Evolutionary conservation across 2,797 vertebrate genomes (phyloP).

Genomic region (Heterohyrax brucei): DNA sequence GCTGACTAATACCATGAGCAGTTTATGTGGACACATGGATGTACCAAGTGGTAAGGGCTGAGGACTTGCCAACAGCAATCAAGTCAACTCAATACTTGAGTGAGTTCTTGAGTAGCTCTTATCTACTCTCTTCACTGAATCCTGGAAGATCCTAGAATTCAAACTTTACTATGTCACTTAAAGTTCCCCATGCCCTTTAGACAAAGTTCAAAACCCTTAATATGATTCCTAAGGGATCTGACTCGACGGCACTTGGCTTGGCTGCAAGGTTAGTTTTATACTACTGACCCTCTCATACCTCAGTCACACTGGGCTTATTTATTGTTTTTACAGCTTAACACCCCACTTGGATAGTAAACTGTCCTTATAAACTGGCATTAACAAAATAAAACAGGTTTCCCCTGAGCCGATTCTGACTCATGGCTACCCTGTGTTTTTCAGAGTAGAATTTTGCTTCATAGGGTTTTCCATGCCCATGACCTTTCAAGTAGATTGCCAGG

Average conservation of each 20-base stretch:
- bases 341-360: not conserved
- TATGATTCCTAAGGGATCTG: not conserved
- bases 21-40: not conserved
- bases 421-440: not conserved
- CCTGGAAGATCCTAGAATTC: constrained; percentile 17
- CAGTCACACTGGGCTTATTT: not conserved
- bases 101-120: not conserved
- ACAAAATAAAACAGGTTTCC: not conserved
- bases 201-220: constrained; percentile 35
- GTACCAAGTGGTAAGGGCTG: not conserved
- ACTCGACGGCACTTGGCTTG: too few species aligned
- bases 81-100: not conserved
- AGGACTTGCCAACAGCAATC: not conserved
- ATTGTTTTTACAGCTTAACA: constrained; percentile 27
- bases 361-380: constrained; percentile 13
- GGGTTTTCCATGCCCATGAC: not conserved
- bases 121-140: not conserved
- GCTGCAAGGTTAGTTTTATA: not conserved
- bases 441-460: not conserved
- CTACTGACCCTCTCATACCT: not conserved
- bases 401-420: not conserved
- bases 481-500: not conserved
- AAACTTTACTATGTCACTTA: not conserved
- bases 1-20: not conserved
- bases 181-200: not conserved